A percentile compares a stretch with the other conserved stretches of the same genome.
Conservation (phyloP, 2,113 vertebrate species). For the Bettongia penicillata region DNA sequence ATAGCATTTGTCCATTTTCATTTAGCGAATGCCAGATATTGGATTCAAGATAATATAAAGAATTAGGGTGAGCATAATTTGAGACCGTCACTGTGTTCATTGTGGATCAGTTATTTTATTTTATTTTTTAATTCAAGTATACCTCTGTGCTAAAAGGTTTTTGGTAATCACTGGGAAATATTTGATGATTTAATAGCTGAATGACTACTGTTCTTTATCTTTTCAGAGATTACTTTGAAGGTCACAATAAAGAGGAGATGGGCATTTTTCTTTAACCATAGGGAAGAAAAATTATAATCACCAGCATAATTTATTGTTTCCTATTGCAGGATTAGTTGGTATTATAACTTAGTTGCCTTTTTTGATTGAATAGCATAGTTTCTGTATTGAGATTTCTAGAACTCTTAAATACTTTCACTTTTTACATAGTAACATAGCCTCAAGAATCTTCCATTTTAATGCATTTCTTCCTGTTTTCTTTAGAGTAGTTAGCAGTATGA, state of each 20-base stretch:
- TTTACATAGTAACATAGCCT: conserved; percentile 22
- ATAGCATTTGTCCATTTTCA: conserved; percentile 30
- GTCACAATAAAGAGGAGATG: conserved; percentile 22
- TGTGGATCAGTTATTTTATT: conserved; percentile 33
- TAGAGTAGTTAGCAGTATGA: background rate
- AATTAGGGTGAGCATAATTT: conserved; percentile 28
- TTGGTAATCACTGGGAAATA: conserved; percentile 30
- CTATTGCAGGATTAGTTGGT: conserved; percentile 15
- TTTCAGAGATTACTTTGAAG: conserved; percentile 35
- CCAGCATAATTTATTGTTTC: conserved; percentile 1
- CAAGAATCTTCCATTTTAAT: conserved; percentile 28
- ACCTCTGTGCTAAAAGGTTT: conserved; percentile 31
- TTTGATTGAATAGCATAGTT: conserved; percentile 20
- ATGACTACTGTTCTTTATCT: background rate
- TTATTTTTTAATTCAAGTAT: background rate
- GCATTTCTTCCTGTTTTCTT: conserved; percentile 34
- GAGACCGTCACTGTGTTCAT: background rate
- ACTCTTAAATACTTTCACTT: conserved; percentile 40
- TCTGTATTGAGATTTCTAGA: background rate
- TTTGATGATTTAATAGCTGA: background rate
- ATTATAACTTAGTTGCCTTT: background rate
- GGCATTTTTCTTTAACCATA: conserved; percentile 8
- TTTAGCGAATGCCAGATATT: conserved; percentile 35
- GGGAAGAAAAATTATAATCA: background rate
- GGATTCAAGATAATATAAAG: background rate